A percentile compares a stretch with the other conserved stretches of the same genome.
phyloP scores from a whole-genome alignment of 2,113 vertebrate genomes.

The Crocuta crocuta region DNA sequence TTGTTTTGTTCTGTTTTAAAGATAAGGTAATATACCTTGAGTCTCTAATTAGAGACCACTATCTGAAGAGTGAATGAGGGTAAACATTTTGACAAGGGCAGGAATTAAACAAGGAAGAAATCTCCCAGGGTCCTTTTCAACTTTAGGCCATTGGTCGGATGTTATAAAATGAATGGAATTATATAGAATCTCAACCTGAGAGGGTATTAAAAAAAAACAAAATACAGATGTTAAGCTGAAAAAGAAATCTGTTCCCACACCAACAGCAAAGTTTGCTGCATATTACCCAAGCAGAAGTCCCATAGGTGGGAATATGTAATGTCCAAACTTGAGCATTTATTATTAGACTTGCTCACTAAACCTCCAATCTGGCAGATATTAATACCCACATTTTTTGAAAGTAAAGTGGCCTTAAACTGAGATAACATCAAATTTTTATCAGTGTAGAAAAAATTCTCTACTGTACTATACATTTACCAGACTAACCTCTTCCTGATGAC shows the following conservation, averaged over 20 bases:
- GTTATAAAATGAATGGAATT: constrained; percentile 46
- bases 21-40: not conserved
- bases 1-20: constrained; percentile 41
- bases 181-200: constrained; percentile 34
- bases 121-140: constrained; percentile 14
- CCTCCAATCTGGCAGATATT: constrained; percentile 16
- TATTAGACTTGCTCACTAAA: constrained; percentile 40
- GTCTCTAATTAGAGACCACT: constrained; percentile 53
- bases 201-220: constrained; percentile 30
- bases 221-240: constrained; percentile 20
- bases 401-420: not conserved
- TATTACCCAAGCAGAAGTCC: constrained; percentile 30
- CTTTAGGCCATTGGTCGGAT: not conserved
- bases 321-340: constrained; percentile 25
- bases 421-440: constrained; percentile 17
- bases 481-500: not conserved
- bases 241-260: not conserved
- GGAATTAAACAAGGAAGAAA: constrained; percentile 46
- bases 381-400: constrained; percentile 9
- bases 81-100: constrained; percentile 44
- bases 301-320: not conserved
- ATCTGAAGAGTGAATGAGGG: not conserved
- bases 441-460: constrained; percentile 32
- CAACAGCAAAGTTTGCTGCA: constrained; percentile 5
- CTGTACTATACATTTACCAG: not conserved